These are phyloP conservation scores for Himantopus leucocephalus DNA, from an alignment of 2,113 vertebrate species.

Conservation along the genomic window DNA sequence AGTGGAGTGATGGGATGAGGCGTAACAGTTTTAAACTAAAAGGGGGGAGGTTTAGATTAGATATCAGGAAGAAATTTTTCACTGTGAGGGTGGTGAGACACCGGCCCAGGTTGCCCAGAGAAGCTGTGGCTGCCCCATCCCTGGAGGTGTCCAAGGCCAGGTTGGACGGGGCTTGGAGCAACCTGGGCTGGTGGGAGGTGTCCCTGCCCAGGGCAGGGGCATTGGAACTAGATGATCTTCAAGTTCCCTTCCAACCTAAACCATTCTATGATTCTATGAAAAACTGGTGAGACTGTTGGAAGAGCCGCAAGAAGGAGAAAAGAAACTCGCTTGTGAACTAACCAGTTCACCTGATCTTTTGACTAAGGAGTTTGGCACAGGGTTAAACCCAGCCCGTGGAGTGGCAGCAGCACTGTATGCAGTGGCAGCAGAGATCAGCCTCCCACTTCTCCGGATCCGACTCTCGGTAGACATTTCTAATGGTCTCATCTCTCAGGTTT, in stretches of 20 bases:
- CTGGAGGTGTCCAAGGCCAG: not conserved
- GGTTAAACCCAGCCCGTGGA: not conserved
- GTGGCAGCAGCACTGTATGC: not conserved
- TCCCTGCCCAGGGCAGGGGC: not conserved
- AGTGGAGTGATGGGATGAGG: not conserved
- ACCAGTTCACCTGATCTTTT: not conserved
- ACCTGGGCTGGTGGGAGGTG: not conserved
- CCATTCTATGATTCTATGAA: not conserved
- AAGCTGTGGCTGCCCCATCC: not conserved
- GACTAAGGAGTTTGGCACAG: not conserved
- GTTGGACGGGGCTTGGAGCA: not conserved
- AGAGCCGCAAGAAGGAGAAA: not conserved
- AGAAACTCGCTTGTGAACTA: not conserved
- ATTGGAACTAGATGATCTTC: not conserved
- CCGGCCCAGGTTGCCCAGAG: not conserved
- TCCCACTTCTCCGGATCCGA: not conserved
- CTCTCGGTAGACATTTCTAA: not conserved
- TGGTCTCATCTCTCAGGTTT: not conserved
- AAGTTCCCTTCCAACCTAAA: not conserved
- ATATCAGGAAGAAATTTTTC: not conserved
- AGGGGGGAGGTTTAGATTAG: not conserved
- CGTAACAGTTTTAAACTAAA: not conserved
- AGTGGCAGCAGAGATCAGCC: not conserved
- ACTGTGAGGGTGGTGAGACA: not conserved
- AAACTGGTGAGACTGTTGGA: not conserved